These are phyloP conservation scores for Fregetta grallaria DNA, from an alignment of 2,113 vertebrate genomes.

Conservation along the genomic window DNA sequence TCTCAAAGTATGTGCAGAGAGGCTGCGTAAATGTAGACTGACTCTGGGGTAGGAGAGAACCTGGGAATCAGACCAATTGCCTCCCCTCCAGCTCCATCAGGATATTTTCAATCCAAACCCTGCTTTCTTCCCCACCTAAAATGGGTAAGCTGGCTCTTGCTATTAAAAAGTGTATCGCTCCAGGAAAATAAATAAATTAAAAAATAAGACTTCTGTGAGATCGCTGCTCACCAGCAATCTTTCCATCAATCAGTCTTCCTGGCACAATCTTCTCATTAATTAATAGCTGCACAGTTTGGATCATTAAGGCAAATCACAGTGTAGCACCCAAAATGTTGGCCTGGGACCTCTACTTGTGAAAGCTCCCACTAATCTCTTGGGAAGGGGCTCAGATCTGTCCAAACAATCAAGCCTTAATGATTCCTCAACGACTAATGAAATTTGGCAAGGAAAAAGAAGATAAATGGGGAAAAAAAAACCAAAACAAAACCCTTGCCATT, in stretches of 20 bases:
- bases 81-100: background rate
- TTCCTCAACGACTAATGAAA: background rate
- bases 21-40: background rate
- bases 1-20: background rate
- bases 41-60: background rate
- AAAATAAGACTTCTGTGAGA: background rate
- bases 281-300: background rate
- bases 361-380: background rate
- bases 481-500: background rate
- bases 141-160: background rate
- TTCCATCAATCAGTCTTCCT: background rate
- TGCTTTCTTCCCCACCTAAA: background rate
- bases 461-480: background rate
- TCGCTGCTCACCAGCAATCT: background rate
- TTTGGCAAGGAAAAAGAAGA: background rate
- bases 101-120: background rate
- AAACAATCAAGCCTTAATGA: background rate
- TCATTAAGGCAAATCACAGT: background rate
- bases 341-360: background rate
- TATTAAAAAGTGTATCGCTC: background rate
- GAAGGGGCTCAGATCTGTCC: background rate
- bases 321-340: background rate
- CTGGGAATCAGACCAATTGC: background rate
- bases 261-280: background rate
- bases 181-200: background rate